These are phyloP conservation scores for Caradrina kadenii DNA, from an alignment of 2,888 invertebrate genomes.

Conservation along the genomic window DNA sequence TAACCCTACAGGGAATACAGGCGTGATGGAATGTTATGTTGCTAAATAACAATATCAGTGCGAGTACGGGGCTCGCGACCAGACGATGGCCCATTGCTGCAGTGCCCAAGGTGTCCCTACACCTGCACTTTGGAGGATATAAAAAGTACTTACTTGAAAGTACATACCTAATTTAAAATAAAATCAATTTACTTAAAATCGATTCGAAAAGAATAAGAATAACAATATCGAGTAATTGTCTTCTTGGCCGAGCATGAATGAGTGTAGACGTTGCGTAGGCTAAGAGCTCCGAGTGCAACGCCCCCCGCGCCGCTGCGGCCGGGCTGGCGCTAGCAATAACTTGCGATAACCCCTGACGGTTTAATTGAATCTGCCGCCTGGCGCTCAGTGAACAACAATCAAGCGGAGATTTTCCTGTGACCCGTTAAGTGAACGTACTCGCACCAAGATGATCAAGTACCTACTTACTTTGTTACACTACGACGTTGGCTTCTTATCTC, in stretches of 20 bases:
- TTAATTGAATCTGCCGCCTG: slow-evolving; percentile 42
- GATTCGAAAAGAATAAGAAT: no score
- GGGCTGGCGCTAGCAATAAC: slow-evolving; percentile 5
- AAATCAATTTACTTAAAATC: no score
- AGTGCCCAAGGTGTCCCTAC: no score
- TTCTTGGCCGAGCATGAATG: slow-evolving; percentile 45
- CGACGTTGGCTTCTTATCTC: slow-evolving; percentile 18
- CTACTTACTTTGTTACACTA: slow-evolving; percentile 6
- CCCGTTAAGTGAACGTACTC: slow-evolving; percentile 26
- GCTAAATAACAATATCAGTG: no score
- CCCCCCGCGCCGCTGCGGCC: background rate
- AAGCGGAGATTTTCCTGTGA: slow-evolving; percentile 53
- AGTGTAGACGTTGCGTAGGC: slow-evolving; percentile 20
- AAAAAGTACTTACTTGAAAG: no score
- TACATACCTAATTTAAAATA: no score
- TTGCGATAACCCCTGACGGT: slow-evolving; percentile 55
- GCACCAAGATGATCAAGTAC: background rate
- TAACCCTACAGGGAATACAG: no score
- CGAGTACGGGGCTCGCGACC: no score
- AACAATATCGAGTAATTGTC: slow-evolving; percentile 11
- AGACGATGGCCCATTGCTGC: no score
- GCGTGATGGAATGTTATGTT: no score
- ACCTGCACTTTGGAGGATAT: no score
- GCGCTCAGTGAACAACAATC: slow-evolving; percentile 16
- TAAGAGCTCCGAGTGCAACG: slow-evolving; percentile 37